Base-by-base conservation (phyloP, 2,888 invertebrate genomes). In the Rhamphomyia laevipes region DNA sequence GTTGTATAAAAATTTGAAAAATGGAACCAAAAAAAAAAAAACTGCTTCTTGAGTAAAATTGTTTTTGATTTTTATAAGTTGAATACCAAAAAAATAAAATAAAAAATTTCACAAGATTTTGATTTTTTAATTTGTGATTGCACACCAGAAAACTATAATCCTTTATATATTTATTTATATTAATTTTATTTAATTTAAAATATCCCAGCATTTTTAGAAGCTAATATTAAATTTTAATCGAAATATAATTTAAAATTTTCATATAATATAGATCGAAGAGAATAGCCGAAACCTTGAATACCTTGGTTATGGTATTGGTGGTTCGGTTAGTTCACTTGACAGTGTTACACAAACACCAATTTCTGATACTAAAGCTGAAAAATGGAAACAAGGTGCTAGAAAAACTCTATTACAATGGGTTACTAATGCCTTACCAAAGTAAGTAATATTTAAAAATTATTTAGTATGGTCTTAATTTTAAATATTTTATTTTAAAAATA, bases 351-450 rank as follows among this genome's bases (percentile, higher is more conserved):
- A 62, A 51, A 80, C 80, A 5, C 65, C 72, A 55, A 75, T 63
- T 55, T 74, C 72, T 64, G 73, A 77, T 57, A 59, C 70, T 47
- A 73, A 71, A 59, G 77, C 74, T 65, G 80, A 82, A 58, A 79
- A 77, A 68, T 87, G 88, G 86, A 89, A 87, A 66, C 84, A 86
- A 66, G 90, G 93, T 44, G 94, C 94, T 50, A 82, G 86, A 66
- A 91, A 91, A 71, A 91, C 92, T 21, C 74, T 96, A 53, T 74
- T 96, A 53, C 86, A 89, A 61, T 96, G 95, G 95, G 94, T 94
- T 52, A 87, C 92, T 57, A 92, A 89, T 65, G 87, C 91, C 35
- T 74, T 95, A 62, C 89, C 88, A 56, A 83, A 81, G 84, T 84
- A 63, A 74, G 76, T 74, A 54, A 23, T 40, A n/a, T 15, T n/a